These are phyloP conservation scores for Aythya baeri DNA, from an alignment of 2,113 vertebrate genomes.

Conservation along the genomic window DNA sequence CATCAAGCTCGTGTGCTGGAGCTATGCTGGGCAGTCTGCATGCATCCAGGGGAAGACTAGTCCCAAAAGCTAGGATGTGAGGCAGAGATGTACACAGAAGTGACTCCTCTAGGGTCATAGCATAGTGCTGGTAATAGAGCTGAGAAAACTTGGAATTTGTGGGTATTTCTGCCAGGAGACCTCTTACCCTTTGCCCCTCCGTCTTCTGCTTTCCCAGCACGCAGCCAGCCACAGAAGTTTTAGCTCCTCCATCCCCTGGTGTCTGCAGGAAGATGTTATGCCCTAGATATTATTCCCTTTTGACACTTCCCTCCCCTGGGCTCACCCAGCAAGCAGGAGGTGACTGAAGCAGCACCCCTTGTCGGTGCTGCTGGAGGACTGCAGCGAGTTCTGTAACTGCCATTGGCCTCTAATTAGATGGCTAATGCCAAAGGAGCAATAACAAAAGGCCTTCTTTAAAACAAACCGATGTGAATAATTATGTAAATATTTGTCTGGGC, in stretches of 20 bases:
- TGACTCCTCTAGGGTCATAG: rapidly evolving
- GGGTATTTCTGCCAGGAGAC: background rate
- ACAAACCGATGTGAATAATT: slow-evolving; percentile 65
- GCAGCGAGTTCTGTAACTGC: background rate
- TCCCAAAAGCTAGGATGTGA: background rate
- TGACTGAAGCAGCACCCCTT: background rate
- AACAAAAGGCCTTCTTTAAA: slow-evolving; percentile 63
- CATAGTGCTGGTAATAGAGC: background rate
- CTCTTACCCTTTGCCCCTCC: rapidly evolving
- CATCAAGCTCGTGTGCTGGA: rapidly evolving
- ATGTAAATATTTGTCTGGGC: slow-evolving; percentile 66
- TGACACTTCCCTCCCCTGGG: background rate
- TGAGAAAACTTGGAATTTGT: rapidly evolving
- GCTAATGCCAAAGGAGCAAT: slow-evolving; percentile 43
- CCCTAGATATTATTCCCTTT: background rate
- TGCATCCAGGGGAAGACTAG: rapidly evolving
- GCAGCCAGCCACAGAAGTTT: background rate
- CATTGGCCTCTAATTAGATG: slow-evolving; percentile 33
- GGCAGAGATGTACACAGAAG: background rate
- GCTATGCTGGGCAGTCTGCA: background rate
- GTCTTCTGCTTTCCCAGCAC: rapidly evolving
- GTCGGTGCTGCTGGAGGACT: background rate
- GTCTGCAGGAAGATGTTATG: background rate
- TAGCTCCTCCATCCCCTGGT: rapidly evolving
- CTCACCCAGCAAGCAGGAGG: background rate